These are phyloP conservation scores for Apteryx mantelli DNA, from an alignment of 2,113 vertebrate genomes.

Conservation along the genomic window DNA sequence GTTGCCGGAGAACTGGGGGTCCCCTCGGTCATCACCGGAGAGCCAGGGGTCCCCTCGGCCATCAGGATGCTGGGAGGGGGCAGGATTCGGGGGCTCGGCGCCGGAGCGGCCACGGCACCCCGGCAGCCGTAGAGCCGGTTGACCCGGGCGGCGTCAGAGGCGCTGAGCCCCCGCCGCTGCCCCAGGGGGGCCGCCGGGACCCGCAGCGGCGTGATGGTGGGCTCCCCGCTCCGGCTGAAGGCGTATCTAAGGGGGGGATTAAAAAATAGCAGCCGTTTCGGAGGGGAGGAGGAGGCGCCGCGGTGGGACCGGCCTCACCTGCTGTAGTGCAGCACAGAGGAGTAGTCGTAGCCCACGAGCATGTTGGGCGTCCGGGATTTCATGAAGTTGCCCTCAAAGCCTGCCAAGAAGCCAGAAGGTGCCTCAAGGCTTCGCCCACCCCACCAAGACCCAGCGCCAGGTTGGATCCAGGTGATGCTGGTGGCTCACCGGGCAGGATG, in stretches of 20 bases:
- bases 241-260: slow-evolving; percentile 23
- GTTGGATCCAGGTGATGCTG: too few species aligned
- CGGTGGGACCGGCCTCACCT: slow-evolving; percentile 19
- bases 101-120: too few species aligned
- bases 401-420: neutral
- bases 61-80: too few species aligned
- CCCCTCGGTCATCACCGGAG: too few species aligned
- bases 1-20: too few species aligned
- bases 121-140: slow-evolving; percentile 63
- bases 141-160: slow-evolving; percentile 55
- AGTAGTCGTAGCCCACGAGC: slow-evolving; percentile 66
- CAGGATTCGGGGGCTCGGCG: too few species aligned
- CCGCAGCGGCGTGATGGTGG: slow-evolving; percentile 54
- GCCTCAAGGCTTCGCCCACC: neutral
- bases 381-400: slow-evolving; percentile 72
- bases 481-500: slow-evolving; percentile 69
- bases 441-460: too few species aligned
- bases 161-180: slow-evolving; percentile 67
- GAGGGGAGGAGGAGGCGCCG: too few species aligned
- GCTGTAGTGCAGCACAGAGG: slow-evolving; percentile 70
- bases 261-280: neutral
- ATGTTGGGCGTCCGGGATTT: slow-evolving; percentile 68
- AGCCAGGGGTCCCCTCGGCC: too few species aligned
- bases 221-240: slow-evolving; percentile 54
- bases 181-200: neutral